Percentiles rank a stretch among this genome's conserved stretches.
These are phyloP conservation scores for Eospalax fontanierii DNA, from an alignment of 2,797 vertebrate species.

Conservation along the genomic window DNA sequence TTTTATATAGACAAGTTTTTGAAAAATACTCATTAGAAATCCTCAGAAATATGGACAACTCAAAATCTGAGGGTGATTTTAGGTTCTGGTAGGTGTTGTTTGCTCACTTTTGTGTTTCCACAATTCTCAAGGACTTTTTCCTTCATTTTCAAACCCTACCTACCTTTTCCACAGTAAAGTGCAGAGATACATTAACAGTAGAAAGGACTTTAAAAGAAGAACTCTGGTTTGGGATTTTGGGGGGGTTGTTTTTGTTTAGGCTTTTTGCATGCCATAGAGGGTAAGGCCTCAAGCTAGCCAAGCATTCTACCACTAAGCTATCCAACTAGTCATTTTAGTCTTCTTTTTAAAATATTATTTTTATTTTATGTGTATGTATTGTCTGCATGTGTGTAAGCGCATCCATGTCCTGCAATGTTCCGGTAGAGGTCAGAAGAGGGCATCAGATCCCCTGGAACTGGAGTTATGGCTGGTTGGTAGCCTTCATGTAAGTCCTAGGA, in stretches of 20 bases:
- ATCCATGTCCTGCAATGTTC: too few species aligned
- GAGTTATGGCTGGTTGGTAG: too few species aligned
- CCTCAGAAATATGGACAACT: constrained; percentile 6
- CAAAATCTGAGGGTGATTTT: background rate
- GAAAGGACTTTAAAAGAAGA: background rate
- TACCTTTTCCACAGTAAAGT: background rate
- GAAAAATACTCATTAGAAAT: constrained; percentile 45
- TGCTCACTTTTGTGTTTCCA: constrained; percentile 8
- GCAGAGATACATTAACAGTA: background rate
- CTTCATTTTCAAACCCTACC: background rate
- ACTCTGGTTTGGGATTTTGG: background rate
- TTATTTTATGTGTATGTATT: too few species aligned
- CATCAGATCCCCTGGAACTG: too few species aligned
- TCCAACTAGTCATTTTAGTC: too few species aligned
- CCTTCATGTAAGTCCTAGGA: too few species aligned
- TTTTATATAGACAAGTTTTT: constrained; percentile 60
- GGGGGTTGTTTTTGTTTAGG: too few species aligned
- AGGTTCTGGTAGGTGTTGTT: background rate
- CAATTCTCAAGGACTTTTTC: background rate
- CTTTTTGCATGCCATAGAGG: background rate
- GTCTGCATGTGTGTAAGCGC: too few species aligned
- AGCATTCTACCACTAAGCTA: too few species aligned
- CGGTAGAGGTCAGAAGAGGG: too few species aligned
- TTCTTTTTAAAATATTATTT: background rate
- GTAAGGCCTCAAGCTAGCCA: background rate